A percentile compares a stretch with the other conserved stretches of the same genome.
These are phyloP conservation scores for Nerophis lumbriciformis DNA, from an alignment of 2,113 vertebrate genomes.

Conservation along the genomic window DNA sequence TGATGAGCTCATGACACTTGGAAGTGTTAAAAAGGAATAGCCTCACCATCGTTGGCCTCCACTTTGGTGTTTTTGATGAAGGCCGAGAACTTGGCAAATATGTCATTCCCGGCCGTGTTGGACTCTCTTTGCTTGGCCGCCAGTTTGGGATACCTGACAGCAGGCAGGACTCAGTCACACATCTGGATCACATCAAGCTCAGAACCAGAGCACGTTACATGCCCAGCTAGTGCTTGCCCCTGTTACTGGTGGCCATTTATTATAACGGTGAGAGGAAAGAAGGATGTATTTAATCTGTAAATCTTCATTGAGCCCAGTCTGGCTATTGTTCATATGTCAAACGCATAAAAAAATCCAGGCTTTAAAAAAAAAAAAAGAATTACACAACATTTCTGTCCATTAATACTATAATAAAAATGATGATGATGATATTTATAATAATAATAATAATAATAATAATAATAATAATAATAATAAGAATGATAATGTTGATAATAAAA, in stretches of 20 bases:
- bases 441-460: no score
- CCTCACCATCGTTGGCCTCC: constrained; percentile 84
- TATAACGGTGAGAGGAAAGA: constrained; percentile 38
- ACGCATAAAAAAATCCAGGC: not conserved
- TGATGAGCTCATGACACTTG: constrained; percentile 6
- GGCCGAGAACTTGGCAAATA: constrained; percentile 96
- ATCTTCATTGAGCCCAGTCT: constrained; percentile 11
- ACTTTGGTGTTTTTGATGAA: constrained; percentile 95
- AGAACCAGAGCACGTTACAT: constrained; percentile 45
- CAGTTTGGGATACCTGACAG: constrained; percentile 87
- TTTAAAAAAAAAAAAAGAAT: no score
- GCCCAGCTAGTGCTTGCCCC: constrained; percentile 32
- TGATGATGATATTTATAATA: no score
- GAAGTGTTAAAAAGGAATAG: constrained; percentile 18
- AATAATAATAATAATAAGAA: no score
- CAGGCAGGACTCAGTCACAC: constrained; percentile 28
- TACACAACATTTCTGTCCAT: constrained; percentile 1
- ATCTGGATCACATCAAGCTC: constrained; percentile 63
- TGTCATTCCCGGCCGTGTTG: constrained; percentile 93
- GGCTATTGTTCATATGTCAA: constrained; percentile 8
- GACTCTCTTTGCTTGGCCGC: constrained; percentile 89
- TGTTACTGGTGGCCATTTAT: constrained; percentile 46
- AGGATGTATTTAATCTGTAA: constrained; percentile 43
- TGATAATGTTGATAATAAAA: no score
- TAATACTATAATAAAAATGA: no score